Base-by-base conservation (phyloP, 2,888 invertebrate genomes). In the Drosophila subquinaria region DNA sequence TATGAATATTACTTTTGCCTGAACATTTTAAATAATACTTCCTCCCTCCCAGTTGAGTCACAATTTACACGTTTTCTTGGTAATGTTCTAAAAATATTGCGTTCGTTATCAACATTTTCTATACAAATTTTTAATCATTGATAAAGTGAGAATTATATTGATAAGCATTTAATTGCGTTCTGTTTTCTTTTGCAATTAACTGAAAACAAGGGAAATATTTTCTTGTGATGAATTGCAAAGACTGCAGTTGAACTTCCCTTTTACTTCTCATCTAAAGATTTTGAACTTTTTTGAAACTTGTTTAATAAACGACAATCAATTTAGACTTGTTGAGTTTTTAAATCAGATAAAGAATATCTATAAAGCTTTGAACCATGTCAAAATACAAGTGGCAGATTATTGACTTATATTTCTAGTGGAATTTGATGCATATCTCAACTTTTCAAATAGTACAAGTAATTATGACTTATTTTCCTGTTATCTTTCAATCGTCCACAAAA, bases 131-230 rank as follows among this genome's bases (percentile, higher is more conserved):
- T 57, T 47, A 76, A 66, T 66, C 59, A 47, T 20, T 73, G 63
- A 73, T 64, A 76, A 77, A 77, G 50, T 59, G 67, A 57, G 43
- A 67, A 61, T 57, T 56, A 15, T 47, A 55, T 50, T 59, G 64
- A 76, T 77, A 73, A 77, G 53, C 20, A n/a, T 30, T 17, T 20
- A n/a, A 38, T 40, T 60, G 10, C 17, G 38, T 38, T 30, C 36
- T 59, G 38, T 17, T 40, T 42, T 20, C 27, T 23, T 52, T 38
- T n/a, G 8, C 17, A 52, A 10, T 10, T 5, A 43, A 43, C 6
- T 20, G 20, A 43, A 38, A 43, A 20, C 13, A 35, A 20, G 35
- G 51, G 13, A 5, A 27, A 51, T 20, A 10, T 11, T 38, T 38
- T 15, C 23, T 23, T n/a, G 3, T 15, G 15, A 40, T 38, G 23